Conservation (phyloP, 2,113 vertebrate species). For the Nestor notabilis region DNA sequence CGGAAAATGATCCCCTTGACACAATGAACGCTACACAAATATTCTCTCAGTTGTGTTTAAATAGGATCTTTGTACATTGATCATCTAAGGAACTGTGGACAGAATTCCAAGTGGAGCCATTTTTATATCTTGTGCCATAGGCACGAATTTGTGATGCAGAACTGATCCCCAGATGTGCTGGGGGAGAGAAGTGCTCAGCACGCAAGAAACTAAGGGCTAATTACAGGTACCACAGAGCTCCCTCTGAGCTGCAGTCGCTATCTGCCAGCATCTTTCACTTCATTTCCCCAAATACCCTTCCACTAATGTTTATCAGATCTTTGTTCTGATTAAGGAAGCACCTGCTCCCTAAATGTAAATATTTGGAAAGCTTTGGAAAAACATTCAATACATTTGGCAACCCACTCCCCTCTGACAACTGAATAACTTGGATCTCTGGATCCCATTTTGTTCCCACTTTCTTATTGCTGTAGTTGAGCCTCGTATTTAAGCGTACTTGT, state of each 20-base stretch:
- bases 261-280: not conserved
- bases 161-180: not conserved
- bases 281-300: not conserved
- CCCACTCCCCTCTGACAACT: not conserved
- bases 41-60: not conserved
- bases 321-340: not conserved
- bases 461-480: not conserved
- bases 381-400: not conserved
- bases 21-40: not conserved
- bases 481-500: not conserved
- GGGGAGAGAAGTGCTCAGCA: not conserved
- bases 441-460: not conserved
- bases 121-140: not conserved
- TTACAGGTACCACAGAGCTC: not conserved
- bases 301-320: not conserved
- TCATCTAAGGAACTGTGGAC: not conserved
- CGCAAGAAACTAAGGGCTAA: not conserved
- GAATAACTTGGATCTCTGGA: not conserved
- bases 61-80: not conserved
- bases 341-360: not conserved
- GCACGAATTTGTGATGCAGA: not conserved
- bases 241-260: not conserved
- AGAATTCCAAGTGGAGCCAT: not conserved
- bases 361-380: not conserved
- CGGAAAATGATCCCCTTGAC: not conserved